Base-by-base conservation (phyloP, 2,113 vertebrate species). In the Ageneiosus marmoratus region DNA sequence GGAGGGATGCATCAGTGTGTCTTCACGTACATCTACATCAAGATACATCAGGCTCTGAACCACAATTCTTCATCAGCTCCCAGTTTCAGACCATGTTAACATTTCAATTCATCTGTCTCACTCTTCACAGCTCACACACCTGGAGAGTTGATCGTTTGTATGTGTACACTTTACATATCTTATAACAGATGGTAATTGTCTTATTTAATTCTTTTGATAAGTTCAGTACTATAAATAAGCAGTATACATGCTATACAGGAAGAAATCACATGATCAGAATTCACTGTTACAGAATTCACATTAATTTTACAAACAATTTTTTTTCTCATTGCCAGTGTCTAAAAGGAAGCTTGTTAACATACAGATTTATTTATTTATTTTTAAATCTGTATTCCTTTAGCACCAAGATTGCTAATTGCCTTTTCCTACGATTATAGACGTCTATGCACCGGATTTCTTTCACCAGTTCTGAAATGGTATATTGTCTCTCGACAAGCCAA, bases 1-100 rank as follows among this genome's bases (percentile, higher is more conserved):
- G 89, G 89, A 89, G 86, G 90, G 83, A 81, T 84, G 84, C 60
- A 70, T 22, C 78, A 85, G 55, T 75, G 60, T 70, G 69, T 82
- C 60, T 77, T 63, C 83, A 83, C 78, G 55, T 60, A 53, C 69
- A 51, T 56, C 74, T 62, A n/a, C 73, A 83, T 73, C 69, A 76
- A 29, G 16, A 20, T 69, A 63, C 80, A 79, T 80, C 80, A 46
- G 77, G 84, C 81, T 85, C 78, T 53, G 53, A 60, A 82, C 55
- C 53, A 85, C 63, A 72, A 67, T 86, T 79, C 82, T 79, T 79
- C 86, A 72, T 41, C 51, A 22, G 9, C 83, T 81, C 60, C 8
- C 77, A 69, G 46, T 55, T 34, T 77, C 20, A 34, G 53, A 62
- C 50, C 27, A 51, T 82, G 11, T 67, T 20, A 58, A n/a, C 72